Evolutionary conservation across 2,797 vertebrate species (phyloP).

Genomic region (Hoplostethus atlanticus): DNA sequence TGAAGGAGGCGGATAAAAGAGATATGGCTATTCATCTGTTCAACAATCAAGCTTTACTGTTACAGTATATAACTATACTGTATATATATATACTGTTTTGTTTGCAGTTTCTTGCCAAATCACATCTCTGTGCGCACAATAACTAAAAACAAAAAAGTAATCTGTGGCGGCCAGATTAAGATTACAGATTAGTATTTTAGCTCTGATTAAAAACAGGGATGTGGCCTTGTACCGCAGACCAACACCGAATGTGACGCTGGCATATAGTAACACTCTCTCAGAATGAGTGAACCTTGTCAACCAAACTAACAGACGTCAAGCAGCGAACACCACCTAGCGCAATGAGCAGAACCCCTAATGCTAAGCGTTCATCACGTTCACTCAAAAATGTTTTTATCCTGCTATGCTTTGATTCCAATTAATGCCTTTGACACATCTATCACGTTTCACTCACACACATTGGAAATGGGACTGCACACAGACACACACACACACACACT

Average conservation of each 20-base stretch:
- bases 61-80: too few species aligned
- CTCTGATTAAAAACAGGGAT: slow-evolving; percentile 70
- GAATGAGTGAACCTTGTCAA: background rate
- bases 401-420: background rate
- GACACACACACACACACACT: slow-evolving; percentile 6
- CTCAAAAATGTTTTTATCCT: background rate
- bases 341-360: background rate
- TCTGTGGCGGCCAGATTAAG: slow-evolving; percentile 70
- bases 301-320: background rate
- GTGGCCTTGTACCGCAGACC: background rate
- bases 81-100: background rate
- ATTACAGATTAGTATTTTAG: slow-evolving; percentile 75
- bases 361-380: background rate
- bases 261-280: slow-evolving; percentile 35
- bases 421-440: slow-evolving; percentile 24
- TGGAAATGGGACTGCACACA: slow-evolving; percentile 13
- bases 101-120: slow-evolving; percentile 15
- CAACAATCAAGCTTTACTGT: background rate
- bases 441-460: slow-evolving; percentile 10
- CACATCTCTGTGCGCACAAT: slow-evolving; percentile 24
- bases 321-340: background rate
- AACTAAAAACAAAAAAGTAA: slow-evolving; percentile 38
- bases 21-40: background rate
- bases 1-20: background rate
- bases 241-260: slow-evolving; percentile 39